phyloP scores from a whole-genome alignment of 2,113 vertebrate genomes.

The Nansenia antarctica region DNA sequence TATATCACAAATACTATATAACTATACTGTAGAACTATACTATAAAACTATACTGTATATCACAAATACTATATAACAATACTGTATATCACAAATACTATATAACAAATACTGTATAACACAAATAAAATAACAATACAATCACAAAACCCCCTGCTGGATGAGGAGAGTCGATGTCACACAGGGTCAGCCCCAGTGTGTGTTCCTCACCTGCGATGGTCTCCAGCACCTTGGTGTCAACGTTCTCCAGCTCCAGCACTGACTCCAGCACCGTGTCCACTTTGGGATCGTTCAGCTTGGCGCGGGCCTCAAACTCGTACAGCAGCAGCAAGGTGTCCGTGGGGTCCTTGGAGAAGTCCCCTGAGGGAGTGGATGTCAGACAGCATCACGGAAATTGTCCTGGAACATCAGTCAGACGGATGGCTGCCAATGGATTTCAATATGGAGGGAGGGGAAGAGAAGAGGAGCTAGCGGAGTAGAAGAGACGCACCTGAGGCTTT shows the following conservation, averaged over 20 bases:
- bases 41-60: no score
- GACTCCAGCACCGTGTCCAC: conserved; percentile 80
- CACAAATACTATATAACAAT: no score
- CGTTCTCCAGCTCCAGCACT: conserved; percentile 79
- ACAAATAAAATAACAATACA: neutral
- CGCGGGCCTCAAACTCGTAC: conserved; percentile 90
- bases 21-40: no score
- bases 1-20: no score
- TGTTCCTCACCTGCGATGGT: conserved; percentile 81
- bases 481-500: conserved; percentile 79
- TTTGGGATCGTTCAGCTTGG: conserved; percentile 85
- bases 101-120: no score
- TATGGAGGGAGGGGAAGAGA: neutral
- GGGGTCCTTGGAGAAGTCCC: conserved; percentile 75
- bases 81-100: no score
- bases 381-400: neutral
- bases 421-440: neutral
- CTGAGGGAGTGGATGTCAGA: conserved; percentile 60
- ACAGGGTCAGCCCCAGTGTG: neutral
- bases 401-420: no score
- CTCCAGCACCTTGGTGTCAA: conserved; percentile 84
- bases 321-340: conserved; percentile 85
- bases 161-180: neutral
- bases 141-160: neutral
- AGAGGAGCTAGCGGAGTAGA: neutral